phyloP scores from a whole-genome alignment of 2,113 vertebrate species.

The Daubentonia madagascariensis region DNA sequence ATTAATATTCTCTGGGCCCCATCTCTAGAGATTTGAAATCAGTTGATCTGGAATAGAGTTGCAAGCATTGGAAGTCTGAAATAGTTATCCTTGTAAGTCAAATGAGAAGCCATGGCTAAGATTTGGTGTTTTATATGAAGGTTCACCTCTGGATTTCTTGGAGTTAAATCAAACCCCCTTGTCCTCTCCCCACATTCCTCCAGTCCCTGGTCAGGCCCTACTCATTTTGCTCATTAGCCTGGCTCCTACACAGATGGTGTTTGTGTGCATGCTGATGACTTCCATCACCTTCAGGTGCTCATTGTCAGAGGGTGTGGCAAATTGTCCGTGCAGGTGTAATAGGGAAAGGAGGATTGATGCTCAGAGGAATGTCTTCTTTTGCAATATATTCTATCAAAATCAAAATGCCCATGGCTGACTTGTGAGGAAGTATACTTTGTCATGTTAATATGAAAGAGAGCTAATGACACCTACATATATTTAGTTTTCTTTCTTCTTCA shows the following conservation, averaged over 20 bases:
- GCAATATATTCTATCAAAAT: slow-evolving; percentile 44
- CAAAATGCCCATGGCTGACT: slow-evolving; percentile 35
- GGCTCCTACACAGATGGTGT: slow-evolving; percentile 73
- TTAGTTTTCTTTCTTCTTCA: slow-evolving; percentile 30
- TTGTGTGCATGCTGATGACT: slow-evolving; percentile 60
- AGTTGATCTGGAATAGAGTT: neutral
- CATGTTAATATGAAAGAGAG: slow-evolving; percentile 41
- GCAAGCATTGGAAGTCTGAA: neutral
- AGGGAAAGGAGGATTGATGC: slow-evolving; percentile 6
- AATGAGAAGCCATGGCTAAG: neutral
- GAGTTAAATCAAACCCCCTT: slow-evolving; percentile 28
- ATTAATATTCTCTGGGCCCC: neutral
- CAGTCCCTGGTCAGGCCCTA: neutral
- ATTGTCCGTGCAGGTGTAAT: slow-evolving; percentile 58
- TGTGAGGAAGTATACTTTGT: slow-evolving; percentile 37
- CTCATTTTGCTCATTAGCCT: slow-evolving; percentile 64
- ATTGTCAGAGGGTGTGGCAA: slow-evolving; percentile 48
- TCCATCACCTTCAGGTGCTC: slow-evolving; percentile 52
- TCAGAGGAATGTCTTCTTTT: neutral
- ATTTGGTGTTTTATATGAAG: neutral
- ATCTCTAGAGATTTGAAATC: neutral
- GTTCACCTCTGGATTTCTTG: neutral
- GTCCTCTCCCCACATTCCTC: neutral
- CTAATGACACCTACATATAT: slow-evolving; percentile 30
- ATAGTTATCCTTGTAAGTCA: neutral